Evolutionary conservation across 2,113 vertebrate species (phyloP).

Genomic region (Bambusicola thoracicus): DNA sequence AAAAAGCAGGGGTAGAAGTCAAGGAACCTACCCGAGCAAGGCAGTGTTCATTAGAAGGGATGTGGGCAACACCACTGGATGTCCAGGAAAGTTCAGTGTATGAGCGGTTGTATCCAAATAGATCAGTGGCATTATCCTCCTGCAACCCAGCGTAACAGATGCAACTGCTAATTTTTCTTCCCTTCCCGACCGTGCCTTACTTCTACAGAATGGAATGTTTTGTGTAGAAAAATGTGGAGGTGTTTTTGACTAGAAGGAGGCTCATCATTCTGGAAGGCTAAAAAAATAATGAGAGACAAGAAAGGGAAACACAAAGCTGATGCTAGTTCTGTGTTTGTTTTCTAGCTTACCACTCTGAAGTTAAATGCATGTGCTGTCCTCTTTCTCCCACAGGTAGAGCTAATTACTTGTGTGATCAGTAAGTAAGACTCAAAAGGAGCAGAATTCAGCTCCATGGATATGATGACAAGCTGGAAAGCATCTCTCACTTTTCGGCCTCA

Average conservation of each 20-base stretch:
- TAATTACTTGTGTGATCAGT: background rate
- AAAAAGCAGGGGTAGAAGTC: background rate
- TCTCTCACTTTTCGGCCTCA: background rate
- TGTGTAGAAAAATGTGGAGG: background rate
- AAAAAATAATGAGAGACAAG: background rate
- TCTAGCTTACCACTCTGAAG: background rate
- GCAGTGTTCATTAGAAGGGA: background rate
- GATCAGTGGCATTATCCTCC: background rate
- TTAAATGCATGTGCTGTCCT: accelerated
- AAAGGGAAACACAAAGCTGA: background rate
- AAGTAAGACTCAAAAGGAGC: background rate
- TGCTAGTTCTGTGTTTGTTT: background rate
- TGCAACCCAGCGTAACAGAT: background rate
- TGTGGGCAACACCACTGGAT: background rate
- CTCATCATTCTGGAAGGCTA: background rate
- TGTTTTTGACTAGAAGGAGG: background rate
- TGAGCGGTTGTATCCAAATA: background rate
- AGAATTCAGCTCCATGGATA: background rate
- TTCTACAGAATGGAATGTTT: background rate
- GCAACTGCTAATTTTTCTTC: background rate
- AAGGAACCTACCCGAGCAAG: background rate
- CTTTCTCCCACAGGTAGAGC: background rate
- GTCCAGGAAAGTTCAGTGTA: background rate
- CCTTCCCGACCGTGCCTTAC: background rate
- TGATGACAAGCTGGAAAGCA: background rate